Evolutionary conservation across 2,888 invertebrate genomes (phyloP).

Genomic region (Amiota communis): DNA sequence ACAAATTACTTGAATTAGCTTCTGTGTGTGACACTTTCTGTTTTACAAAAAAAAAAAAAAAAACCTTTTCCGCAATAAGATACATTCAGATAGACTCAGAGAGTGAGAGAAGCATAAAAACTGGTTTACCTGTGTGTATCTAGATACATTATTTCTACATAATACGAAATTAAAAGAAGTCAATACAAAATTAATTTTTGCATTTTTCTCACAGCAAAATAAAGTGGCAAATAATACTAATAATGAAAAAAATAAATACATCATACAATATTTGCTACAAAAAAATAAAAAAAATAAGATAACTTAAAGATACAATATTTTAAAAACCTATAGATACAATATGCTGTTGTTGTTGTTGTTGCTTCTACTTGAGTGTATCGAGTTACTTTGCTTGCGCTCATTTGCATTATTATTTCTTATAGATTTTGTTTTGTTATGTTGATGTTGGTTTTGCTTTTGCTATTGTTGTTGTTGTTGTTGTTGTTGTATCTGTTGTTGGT

Average conservation of each 20-base stretch:
- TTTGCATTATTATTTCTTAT: conserved; percentile 50
- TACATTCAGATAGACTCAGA: not conserved
- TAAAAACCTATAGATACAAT: not conserved
- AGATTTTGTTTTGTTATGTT: conserved; percentile 32
- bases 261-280: conserved; percentile 43
- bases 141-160: not conserved
- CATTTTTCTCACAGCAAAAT: conserved; percentile 59
- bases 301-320: conserved; percentile 3
- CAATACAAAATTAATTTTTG: conserved; percentile 34
- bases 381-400: conserved; percentile 64
- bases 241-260: conserved; percentile 39
- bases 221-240: conserved; percentile 32
- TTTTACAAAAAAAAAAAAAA: not conserved
- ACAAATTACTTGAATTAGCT: no score
- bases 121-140: conserved; percentile 26
- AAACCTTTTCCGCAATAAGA: not conserved
- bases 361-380: conserved; percentile 53
- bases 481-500: conserved; percentile 39
- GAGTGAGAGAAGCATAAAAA: conserved; percentile 3
- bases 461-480: conserved; percentile 33
- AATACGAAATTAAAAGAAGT: no score
- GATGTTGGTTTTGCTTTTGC: conserved; percentile 40
- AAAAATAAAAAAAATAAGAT: no score
- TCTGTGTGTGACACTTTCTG: no score
- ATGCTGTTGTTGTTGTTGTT: conserved; percentile 10